phyloP scores from a whole-genome alignment of 2,797 vertebrate genomes.

The Borostomias antarcticus region DNA sequence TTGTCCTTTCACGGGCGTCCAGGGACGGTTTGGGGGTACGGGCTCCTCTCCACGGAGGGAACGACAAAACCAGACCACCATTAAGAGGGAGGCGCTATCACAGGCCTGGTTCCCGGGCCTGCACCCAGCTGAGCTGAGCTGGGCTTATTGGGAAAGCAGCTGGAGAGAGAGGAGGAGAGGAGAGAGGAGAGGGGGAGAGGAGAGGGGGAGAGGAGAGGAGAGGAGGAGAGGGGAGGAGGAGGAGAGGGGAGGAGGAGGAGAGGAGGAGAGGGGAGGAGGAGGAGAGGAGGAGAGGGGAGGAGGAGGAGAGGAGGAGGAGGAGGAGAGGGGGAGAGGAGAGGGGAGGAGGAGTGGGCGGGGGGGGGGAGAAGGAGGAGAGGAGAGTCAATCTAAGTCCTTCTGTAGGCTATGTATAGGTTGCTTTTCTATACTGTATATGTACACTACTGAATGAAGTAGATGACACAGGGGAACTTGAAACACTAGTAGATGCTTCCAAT shows the following conservation, averaged over 20 bases:
- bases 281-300: conserved; percentile 23
- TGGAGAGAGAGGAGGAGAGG: conserved; percentile 63
- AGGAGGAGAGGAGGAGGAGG: conserved; percentile 2
- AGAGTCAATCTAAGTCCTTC: too few species aligned
- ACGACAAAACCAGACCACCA: conserved; percentile 78
- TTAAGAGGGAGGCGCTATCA: conserved; percentile 75
- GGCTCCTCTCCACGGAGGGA: conserved; percentile 61
- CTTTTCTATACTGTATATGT: too few species aligned
- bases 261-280: background rate
- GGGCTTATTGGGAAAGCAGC: conserved; percentile 80
- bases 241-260: background rate
- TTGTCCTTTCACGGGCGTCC: conserved; percentile 60
- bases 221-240: conserved; percentile 30
- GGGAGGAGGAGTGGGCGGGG: too few species aligned
- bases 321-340: too few species aligned
- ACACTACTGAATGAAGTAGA: too few species aligned
- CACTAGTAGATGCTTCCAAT: too few species aligned
- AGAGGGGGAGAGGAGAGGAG: conserved; percentile 38
- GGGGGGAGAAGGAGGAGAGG: background rate
- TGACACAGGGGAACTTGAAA: conserved; percentile 19
- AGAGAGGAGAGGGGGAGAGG: conserved; percentile 34
- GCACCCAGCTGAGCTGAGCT: conserved; percentile 73
- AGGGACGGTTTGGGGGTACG: conserved; percentile 68
- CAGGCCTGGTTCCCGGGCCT: conserved; percentile 76
- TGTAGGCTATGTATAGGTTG: too few species aligned